A percentile compares a stretch with the other conserved stretches of the same genome.
These are phyloP conservation scores for Cryptoprocta ferox DNA, from an alignment of 2,797 vertebrate species.

Conservation along the genomic window DNA sequence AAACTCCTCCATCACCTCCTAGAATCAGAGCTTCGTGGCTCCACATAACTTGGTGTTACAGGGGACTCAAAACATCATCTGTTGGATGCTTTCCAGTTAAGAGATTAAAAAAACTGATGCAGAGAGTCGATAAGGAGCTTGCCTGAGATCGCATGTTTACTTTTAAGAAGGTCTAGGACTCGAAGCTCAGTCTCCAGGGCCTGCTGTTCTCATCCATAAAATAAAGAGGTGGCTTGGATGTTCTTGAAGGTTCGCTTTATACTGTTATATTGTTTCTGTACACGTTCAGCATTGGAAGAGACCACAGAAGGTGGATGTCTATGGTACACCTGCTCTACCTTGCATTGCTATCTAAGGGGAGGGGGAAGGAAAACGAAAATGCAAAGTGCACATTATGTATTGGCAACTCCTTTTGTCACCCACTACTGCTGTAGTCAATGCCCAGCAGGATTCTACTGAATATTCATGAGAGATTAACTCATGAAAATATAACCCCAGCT, in stretches of 20 bases:
- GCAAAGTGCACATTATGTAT: neutral
- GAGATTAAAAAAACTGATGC: neutral
- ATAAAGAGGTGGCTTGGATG: neutral
- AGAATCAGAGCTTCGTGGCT: neutral
- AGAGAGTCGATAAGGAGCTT: neutral
- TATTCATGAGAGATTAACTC: constrained; percentile 49
- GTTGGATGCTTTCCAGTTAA: neutral
- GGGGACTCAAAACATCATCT: neutral
- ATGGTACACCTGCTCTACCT: neutral
- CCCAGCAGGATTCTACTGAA: constrained; percentile 17
- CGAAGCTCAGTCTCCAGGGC: neutral
- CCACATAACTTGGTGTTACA: neutral
- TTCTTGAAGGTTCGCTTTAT: neutral
- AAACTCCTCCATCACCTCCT: neutral
- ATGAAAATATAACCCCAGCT: constrained; percentile 47
- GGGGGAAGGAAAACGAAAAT: neutral
- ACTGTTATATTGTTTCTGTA: neutral
- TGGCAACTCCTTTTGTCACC: constrained; percentile 31
- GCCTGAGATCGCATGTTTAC: neutral
- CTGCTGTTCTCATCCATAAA: constrained; percentile 10
- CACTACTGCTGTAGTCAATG: neutral
- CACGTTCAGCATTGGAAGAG: neutral
- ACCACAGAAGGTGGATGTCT: neutral
- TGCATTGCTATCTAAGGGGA: neutral
- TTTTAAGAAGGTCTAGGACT: neutral